These are phyloP conservation scores for Stegastes partitus DNA, from an alignment of 2,113 vertebrate genomes.

Conservation along the genomic window DNA sequence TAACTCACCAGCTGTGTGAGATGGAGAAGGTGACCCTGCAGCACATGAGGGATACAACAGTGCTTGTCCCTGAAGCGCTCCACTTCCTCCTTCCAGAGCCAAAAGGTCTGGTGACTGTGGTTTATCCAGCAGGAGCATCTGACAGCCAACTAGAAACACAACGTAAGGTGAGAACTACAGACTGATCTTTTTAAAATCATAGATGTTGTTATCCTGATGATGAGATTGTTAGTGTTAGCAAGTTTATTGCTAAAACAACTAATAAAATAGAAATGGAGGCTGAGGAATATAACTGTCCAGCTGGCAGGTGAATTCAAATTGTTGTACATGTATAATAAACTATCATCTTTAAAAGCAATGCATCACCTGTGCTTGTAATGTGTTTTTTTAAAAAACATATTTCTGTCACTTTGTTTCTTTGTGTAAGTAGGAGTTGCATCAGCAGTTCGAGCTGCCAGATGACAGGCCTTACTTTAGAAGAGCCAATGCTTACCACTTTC, in stretches of 20 bases:
- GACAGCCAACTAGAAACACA: conserved; percentile 88
- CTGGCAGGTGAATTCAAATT: not conserved
- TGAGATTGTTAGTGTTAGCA: not conserved
- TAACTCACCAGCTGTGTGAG: conserved; percentile 89
- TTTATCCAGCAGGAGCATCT: conserved; percentile 90
- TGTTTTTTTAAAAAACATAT: not conserved
- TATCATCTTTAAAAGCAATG: no score
- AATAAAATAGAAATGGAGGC: not conserved
- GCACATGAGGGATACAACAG: conserved; percentile 88
- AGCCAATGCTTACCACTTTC: conserved; percentile 92
- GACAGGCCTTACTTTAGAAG: conserved; percentile 93
- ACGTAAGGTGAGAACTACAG: conserved; percentile 84
- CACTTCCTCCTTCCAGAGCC: conserved; percentile 92
- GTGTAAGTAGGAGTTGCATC: conserved; percentile 89
- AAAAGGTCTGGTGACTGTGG: conserved; percentile 86
- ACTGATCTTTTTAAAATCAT: conserved; percentile 3
- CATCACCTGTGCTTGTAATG: not conserved
- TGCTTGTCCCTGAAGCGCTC: conserved; percentile 90
- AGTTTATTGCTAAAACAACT: not conserved
- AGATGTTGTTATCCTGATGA: not conserved
- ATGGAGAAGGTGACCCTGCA: conserved; percentile 92
- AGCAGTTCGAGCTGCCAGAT: conserved; percentile 85
- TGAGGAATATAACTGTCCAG: not conserved
- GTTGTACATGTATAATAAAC: not conserved
- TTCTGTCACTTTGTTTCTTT: not conserved